Conservation (phyloP, 2,888 invertebrate genomes). For the Pristionchus fissidentatus region DNA sequence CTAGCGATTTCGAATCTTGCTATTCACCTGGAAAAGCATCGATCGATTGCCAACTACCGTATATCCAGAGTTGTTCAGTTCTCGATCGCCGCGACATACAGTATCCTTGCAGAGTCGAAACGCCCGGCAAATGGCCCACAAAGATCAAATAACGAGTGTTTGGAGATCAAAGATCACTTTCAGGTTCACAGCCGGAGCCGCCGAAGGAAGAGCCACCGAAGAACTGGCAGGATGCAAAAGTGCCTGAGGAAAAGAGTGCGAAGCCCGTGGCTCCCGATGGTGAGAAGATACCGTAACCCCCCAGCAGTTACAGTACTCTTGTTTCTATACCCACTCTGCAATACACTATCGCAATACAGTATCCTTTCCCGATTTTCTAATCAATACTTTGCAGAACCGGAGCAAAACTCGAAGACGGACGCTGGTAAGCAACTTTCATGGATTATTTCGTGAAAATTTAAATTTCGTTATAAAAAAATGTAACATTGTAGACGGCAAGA, state of each 20-base stretch:
- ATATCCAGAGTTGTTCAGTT: too few relatives aligned
- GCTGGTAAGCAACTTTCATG: too few relatives aligned
- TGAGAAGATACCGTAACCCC: too few relatives aligned
- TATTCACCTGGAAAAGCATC: too few relatives aligned
- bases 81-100: too few relatives aligned
- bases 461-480: not conserved
- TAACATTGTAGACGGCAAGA: not conserved
- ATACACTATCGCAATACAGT: too few relatives aligned
- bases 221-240: not conserved
- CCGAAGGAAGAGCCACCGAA: too few relatives aligned
- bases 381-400: not conserved
- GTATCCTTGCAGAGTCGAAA: too few relatives aligned
- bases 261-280: not conserved
- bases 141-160: not conserved
- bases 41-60: too few relatives aligned
- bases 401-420: conserved; percentile 23
- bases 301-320: too few relatives aligned
- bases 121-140: not conserved
- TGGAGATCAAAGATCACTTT: not conserved
- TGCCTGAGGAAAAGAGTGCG: conserved; percentile 1
- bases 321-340: too few relatives aligned
- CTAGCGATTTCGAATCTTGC: too few relatives aligned
- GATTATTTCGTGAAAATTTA: not conserved
- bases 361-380: not conserved
- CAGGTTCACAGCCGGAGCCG: not conserved